Conservation (phyloP, 1,140 invertebrate species). For the Pteromalus puparum region DNA sequence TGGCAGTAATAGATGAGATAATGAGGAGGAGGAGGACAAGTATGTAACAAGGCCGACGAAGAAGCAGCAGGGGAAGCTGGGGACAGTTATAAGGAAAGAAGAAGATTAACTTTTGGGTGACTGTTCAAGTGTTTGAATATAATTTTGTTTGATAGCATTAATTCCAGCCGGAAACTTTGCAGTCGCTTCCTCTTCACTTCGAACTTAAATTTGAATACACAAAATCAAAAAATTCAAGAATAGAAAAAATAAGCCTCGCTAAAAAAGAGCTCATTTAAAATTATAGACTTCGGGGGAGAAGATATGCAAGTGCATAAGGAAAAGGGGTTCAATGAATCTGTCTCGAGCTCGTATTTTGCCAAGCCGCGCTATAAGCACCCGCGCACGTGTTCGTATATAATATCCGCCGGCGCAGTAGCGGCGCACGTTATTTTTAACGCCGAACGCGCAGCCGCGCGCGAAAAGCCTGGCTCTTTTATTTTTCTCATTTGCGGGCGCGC, state of each 20-base stretch:
- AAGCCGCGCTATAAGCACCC: conserved; percentile 47
- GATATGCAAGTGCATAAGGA: neutral
- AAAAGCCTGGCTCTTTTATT: neutral
- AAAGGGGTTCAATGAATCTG: conserved; percentile 52
- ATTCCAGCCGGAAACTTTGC: no score
- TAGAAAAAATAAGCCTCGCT: no score
- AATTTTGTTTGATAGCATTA: no score
- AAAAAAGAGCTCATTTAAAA: no score
- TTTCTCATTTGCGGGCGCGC: neutral
- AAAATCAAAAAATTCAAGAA: no score
- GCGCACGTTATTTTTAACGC: conserved; percentile 32
- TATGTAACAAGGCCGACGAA: no score
- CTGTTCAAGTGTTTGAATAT: no score
- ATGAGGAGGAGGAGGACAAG: neutral
- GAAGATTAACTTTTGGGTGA: no score
- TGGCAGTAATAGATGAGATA: conserved; percentile 32
- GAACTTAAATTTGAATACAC: no score
- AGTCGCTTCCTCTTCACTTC: no score
- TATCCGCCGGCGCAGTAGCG: conserved; percentile 19
- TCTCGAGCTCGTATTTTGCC: conserved; percentile 59
- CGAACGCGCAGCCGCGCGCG: neutral
- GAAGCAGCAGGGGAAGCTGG: neutral
- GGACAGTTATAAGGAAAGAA: neutral
- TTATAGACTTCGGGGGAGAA: no score
- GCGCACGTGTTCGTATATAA: conserved; percentile 25